phyloP scores from a whole-genome alignment of 2,888 invertebrate species.

The Aspidiotus destructor region DNA sequence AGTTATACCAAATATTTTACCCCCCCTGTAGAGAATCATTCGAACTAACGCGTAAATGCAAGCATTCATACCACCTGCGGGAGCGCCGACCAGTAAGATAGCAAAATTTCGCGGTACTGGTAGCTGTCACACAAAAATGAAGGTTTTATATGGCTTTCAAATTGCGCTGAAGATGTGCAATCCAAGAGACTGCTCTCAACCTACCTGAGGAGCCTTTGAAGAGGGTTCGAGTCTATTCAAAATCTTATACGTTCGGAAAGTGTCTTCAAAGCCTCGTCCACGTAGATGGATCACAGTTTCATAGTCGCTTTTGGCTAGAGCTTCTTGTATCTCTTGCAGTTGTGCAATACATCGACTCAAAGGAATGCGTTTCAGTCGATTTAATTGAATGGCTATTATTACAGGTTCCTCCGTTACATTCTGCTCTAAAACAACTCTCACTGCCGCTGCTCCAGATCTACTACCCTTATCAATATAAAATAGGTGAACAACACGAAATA shows the following conservation, averaged over 20 bases:
- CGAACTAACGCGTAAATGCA: constrained; percentile 21
- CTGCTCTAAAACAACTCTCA: constrained; percentile 8
- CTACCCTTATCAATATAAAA: constrained; percentile 13
- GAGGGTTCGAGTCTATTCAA: constrained; percentile 18
- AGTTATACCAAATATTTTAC: constrained; percentile 20
- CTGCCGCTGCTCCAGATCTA: constrained; percentile 18
- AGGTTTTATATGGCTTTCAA: no score
- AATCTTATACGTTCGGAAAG: constrained; percentile 16
- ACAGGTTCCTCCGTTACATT: constrained; percentile 16
- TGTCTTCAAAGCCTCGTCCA: constrained; percentile 20
- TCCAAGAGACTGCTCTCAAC: background rate
- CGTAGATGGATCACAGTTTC: background rate
- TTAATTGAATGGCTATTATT: constrained; percentile 1
- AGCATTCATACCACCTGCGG: constrained; percentile 31
- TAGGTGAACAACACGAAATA: background rate
- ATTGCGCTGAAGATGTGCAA: no score
- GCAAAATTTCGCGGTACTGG: constrained; percentile 15
- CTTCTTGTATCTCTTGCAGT: constrained; percentile 12
- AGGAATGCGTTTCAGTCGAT: background rate
- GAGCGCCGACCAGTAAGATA: constrained; percentile 25
- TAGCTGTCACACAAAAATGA: no score
- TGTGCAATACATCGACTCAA: background rate
- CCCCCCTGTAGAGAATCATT: constrained; percentile 5
- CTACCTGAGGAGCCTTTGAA: background rate
- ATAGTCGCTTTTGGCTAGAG: background rate